Base-by-base conservation (phyloP, 2,888 invertebrate genomes). In the Ischnus inquisitorius region DNA sequence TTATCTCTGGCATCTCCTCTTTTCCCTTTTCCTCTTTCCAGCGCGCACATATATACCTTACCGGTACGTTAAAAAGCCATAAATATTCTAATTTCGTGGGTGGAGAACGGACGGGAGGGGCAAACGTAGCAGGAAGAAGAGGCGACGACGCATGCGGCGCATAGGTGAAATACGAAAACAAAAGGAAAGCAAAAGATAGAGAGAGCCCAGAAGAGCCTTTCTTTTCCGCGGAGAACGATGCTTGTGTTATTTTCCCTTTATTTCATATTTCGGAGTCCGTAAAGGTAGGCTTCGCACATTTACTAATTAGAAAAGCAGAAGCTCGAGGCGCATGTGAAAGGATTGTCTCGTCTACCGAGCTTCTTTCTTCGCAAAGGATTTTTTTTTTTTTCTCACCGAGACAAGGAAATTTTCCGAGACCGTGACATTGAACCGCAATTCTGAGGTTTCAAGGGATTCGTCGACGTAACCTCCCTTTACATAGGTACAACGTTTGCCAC, bases 251-350 rank as follows among this genome's bases (percentile, higher is more conserved):
- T 43, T 22, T 28, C 41, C 51, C 39, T 51, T 65, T 75, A 64
- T 76, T 34, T 39, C 48, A 16, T 75, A 64, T 76, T 34, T 39
- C 48, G n/a, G 10, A 54, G 54, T 54, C 54, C 8, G 19, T 8
- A 41, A 16, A 25, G n/a, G 25, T n/a, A 75, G 62, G 41, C 51
- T 65, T 8, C 46, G 75, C 79, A 84, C 88, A 88, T 88, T 89
- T 88, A 86, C 88, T 90, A 90, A 90, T 90, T 90, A 89, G 86
- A 90, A 88, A 87, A 22, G 76, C 85, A 25, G 60, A 60, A 4
- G 54, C 54, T 54, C 10, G 71, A 48, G 48, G 80, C 54, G 68
- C 71, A 62, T 64, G 78, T 72, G 81, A 85, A 86, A 81, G 86
- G 84, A 79, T 83, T 79, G 84, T 60, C 28, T 74, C 34, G 25